Percentiles rank a stretch among this genome's conserved stretches.
phyloP scores from a whole-genome alignment of 2,113 vertebrate species.

The Serinus canaria region DNA sequence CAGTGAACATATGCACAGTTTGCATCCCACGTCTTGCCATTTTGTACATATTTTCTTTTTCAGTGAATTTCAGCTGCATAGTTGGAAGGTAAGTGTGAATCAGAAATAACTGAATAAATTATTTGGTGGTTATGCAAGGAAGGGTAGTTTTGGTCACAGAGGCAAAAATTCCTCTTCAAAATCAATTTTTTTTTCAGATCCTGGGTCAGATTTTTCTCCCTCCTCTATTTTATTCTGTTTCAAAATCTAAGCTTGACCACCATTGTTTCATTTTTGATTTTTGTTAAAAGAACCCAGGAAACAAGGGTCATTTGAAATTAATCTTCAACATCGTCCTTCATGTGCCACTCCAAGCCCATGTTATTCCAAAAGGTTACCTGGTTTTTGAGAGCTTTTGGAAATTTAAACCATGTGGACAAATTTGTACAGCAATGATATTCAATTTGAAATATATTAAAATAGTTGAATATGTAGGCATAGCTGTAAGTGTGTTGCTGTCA shows the following conservation, averaged over 20 bases:
- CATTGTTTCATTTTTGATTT: background rate
- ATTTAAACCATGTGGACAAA: constrained; percentile 48
- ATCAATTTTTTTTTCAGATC: background rate
- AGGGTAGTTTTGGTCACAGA: background rate
- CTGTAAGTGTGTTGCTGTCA: background rate
- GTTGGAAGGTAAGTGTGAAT: background rate
- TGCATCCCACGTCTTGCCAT: background rate
- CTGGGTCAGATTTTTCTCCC: background rate
- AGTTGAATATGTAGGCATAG: constrained; percentile 1
- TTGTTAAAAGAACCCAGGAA: background rate
- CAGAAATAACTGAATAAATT: background rate
- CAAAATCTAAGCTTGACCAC: background rate
- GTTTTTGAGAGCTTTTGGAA: constrained; percentile 31
- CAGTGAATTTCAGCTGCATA: background rate
- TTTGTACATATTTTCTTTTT: background rate
- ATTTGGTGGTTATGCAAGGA: background rate
- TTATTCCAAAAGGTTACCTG: background rate
- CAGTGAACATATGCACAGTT: background rate
- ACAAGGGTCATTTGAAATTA: background rate
- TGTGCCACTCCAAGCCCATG: background rate
- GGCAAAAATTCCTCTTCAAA: background rate
- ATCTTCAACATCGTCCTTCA: background rate
- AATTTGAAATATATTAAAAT: constrained; percentile 28
- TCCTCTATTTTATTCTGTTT: background rate
- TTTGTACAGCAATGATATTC: background rate